Evolutionary conservation across 2,113 vertebrate genomes (phyloP).

Genomic region (Embiotoca jacksoni): DNA sequence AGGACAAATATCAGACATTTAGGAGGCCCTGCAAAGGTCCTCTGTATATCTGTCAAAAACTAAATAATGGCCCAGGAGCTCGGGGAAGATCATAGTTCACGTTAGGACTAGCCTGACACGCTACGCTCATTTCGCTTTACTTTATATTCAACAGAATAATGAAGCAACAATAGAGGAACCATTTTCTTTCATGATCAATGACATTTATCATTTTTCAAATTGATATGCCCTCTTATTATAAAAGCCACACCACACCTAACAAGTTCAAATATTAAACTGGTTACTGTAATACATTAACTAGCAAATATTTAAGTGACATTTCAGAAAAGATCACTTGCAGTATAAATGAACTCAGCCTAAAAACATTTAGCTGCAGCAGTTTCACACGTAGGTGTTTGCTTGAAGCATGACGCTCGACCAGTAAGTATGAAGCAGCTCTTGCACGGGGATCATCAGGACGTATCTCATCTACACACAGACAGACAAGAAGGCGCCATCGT

Average conservation of each 20-base stretch:
- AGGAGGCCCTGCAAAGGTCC: slow-evolving; percentile 32
- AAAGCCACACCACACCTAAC: slow-evolving; percentile 3
- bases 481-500: slow-evolving; percentile 34
- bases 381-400: no score
- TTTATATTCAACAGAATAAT: not conserved
- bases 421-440: no score
- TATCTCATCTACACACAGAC: not conserved
- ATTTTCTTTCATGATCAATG: not conserved
- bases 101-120: not conserved
- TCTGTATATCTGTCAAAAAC: slow-evolving; percentile 18
- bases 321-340: no score
- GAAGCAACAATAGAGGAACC: not conserved
- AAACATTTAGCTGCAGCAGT: no score
- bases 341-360: no score
- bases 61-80: not conserved
- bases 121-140: not conserved
- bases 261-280: no score
- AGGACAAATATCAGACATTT: slow-evolving; percentile 28
- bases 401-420: no score
- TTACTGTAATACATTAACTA: no score
- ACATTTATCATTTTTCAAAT: slow-evolving; percentile 8
- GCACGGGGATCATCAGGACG: no score
- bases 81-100: not conserved
- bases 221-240: not conserved
- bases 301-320: no score